phyloP scores from a whole-genome alignment of 2,113 vertebrate genomes.

The Australoheros scitulus region DNA sequence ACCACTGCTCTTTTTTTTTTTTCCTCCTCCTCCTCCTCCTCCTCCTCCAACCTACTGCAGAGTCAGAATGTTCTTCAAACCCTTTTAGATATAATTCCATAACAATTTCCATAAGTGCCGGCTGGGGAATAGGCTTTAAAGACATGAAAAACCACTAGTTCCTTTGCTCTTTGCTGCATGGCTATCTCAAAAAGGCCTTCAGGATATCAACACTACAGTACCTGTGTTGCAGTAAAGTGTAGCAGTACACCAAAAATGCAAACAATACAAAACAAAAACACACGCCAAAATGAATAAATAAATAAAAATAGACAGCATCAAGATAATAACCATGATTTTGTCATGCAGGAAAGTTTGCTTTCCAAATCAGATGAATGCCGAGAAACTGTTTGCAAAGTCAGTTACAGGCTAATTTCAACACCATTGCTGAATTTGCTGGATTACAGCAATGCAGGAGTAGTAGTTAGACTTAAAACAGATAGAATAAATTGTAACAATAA shows the following conservation, averaged over 20 bases:
- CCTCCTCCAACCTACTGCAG: slow-evolving; percentile 57
- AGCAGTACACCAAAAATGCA: background rate
- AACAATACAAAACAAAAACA: too few species aligned
- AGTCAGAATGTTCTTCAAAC: slow-evolving; percentile 64
- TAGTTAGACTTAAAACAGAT: background rate
- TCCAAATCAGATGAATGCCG: background rate
- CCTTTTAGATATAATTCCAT: slow-evolving; percentile 73
- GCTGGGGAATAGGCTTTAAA: slow-evolving; percentile 65
- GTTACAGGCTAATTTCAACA: background rate
- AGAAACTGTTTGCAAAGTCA: background rate
- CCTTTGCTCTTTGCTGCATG: slow-evolving; percentile 68
- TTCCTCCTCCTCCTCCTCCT: slow-evolving; percentile 55
- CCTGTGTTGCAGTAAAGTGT: background rate
- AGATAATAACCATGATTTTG: background rate
- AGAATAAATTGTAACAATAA: background rate
- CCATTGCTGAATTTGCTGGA: background rate
- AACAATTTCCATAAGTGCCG: slow-evolving; percentile 74
- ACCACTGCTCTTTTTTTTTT: slow-evolving; percentile 53
- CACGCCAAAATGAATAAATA: too few species aligned
- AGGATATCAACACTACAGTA: background rate
- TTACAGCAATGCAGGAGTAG: background rate
- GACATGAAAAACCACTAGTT: slow-evolving; percentile 63
- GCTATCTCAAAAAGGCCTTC: slow-evolving; percentile 61
- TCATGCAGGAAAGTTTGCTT: background rate
- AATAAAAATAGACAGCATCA: background rate